Base-by-base conservation (phyloP, 2,888 invertebrate genomes). In the Cartodere bifasciata region DNA sequence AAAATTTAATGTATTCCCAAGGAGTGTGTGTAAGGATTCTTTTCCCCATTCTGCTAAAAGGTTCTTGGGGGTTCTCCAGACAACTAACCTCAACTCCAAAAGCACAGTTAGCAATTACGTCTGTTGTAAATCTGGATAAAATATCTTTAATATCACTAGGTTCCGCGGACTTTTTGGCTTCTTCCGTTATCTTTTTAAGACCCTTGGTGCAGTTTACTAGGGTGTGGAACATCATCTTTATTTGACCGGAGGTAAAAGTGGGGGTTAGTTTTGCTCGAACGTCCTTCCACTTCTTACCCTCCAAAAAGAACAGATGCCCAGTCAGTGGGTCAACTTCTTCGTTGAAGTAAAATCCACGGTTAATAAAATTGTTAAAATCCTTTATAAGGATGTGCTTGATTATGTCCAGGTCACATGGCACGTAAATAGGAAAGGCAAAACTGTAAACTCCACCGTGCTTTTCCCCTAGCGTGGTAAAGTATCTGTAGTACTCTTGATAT, bases 181-280 rank as follows among this genome's bases (percentile, higher is more conserved):
- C 23, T 3, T 23, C 17, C 5, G 37, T 22, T 4, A 28, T 17
- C 4, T 36, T 23, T 14, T 21, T 4, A 34, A 41, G 29, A 9
- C 32, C 35, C 11, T 26, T n/a, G 2, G 28, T 34, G 12, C 37
- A 64, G 23, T 63, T 57, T 24, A 67, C 62, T 6, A 74, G 62
- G 1, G 68, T 60, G 1, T 57, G 59, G 41, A 69, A 72, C 68
- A 75, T 70, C 1, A 54, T 60, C 47, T 70, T 75, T 24, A 77
- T 52, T 49, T 74, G 75, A 4, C 69, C 70, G 0, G 72, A 63
- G 1, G 75, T 66, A 43, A 77, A 78, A 0, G 68, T 63, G 0
- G 75, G 70, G 1, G 73, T 64, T 44, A 77, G 52, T 39, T 72
- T 72, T 1, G 59, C 39, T 5, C 77, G 60, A 13, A 75, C 47